Percentiles rank a stretch among this genome's conserved stretches.
Conservation (phyloP, 2,113 vertebrate genomes). For the Taurulus bubalis region DNA sequence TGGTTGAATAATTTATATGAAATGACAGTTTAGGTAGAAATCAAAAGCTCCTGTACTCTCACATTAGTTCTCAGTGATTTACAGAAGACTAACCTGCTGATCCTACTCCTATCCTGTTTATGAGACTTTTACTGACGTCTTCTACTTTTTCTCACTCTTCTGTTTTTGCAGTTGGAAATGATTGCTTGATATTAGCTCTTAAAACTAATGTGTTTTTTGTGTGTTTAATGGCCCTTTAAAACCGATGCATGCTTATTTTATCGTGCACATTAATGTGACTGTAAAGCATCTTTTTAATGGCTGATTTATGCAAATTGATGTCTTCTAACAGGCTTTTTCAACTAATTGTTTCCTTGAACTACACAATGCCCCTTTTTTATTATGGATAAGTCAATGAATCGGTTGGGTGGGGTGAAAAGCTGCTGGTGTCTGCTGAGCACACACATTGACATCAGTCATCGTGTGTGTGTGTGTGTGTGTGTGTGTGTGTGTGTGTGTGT, state of each 20-base stretch:
- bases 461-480: too few species aligned
- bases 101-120: background rate
- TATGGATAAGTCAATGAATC: background rate
- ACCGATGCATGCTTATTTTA: constrained; percentile 16
- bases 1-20: background rate
- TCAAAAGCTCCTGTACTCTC: background rate
- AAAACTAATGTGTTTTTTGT: constrained; percentile 12
- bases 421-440: background rate
- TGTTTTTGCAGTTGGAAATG: constrained; percentile 4
- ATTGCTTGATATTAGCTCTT: constrained; percentile 1
- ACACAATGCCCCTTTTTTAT: background rate
- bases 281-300: constrained; percentile 19
- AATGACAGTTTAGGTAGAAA: background rate
- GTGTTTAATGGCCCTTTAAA: constrained; percentile 1
- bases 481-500: too few species aligned
- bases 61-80: background rate
- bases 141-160: background rate
- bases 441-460: too few species aligned
- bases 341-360: constrained; percentile 17
- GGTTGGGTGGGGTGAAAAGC: background rate
- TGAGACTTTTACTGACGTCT: background rate
- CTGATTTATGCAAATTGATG: constrained; percentile 9
- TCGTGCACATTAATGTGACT: background rate
- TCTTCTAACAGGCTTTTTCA: constrained; percentile 27
- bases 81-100: constrained; percentile 4